phyloP scores from a whole-genome alignment of 2,113 vertebrate species.

The Plotosus lineatus region DNA sequence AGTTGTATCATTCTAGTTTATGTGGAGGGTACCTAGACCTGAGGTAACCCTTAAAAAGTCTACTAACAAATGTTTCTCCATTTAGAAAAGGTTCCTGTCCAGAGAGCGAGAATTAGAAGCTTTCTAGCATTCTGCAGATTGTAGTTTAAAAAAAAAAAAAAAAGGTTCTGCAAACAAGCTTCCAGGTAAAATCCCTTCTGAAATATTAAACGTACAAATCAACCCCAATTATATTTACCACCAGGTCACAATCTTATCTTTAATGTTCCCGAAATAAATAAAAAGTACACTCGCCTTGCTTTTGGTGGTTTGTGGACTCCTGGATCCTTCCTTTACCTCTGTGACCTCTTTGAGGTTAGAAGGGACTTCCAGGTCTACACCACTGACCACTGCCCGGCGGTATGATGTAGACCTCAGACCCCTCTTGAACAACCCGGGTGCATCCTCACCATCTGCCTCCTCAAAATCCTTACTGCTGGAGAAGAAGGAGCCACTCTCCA shows the following conservation, averaged over 20 bases:
- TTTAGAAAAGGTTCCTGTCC: neutral
- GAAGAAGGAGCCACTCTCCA: conserved; percentile 73
- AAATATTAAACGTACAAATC: too few relatives aligned
- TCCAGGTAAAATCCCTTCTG: neutral
- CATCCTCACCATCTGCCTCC: conserved; percentile 73
- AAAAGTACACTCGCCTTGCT: conserved; percentile 28
- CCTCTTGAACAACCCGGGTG: conserved; percentile 74
- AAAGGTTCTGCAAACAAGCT: neutral
- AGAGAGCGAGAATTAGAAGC: neutral
- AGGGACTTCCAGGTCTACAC: conserved; percentile 74
- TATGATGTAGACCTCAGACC: conserved; percentile 92
- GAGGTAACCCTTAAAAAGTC: neutral
- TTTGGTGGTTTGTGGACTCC: conserved; percentile 65
- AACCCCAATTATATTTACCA: neutral
- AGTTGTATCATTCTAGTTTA: neutral
- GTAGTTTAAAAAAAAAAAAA: neutral
- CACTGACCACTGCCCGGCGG: conserved; percentile 88
- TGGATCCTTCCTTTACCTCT: conserved; percentile 75
- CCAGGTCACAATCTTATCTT: neutral
- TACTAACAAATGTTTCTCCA: too few relatives aligned
- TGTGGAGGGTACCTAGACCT: neutral
- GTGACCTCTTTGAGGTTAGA: conserved; percentile 62
- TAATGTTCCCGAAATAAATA: neutral
- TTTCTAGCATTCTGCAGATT: neutral
- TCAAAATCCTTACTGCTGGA: conserved; percentile 58